Base-by-base conservation (phyloP, 2,888 invertebrate genomes). In the Pristionchus exspectatus region DNA sequence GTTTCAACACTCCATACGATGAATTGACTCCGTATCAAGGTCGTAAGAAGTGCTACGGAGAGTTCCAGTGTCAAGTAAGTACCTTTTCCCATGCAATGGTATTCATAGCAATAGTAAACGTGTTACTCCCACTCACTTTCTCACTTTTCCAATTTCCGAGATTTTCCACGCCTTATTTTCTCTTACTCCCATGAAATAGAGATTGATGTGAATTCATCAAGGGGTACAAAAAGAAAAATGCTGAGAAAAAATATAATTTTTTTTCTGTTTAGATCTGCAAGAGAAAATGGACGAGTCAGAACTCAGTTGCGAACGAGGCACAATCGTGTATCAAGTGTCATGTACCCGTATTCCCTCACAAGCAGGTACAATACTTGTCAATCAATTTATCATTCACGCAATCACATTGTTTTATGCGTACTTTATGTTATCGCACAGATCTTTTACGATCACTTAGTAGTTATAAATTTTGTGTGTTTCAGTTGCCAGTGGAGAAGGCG, bases 11-110 rank as follows among this genome's bases (percentile, higher is more conserved):
- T 56, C 93, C 94, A 4, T 94, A 94, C 90, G 94, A 94, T 84
- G 95, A 95, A 90, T 87, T 94, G 90, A 95, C 95, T 21, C 95
- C 95, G 4, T 95, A 95, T 89, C 95, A 95, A 90, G 95, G 95
- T n/a, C 91, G 94, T 44, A 95, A 95, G 91, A 94, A 94, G 92
- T 95, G 95, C 90, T 95, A 94, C 90, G 94, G 94, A 84, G 94
- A 94, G 90, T 94, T 94, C 92, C 92, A 92, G 87, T 91, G 94
- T 90, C 91, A 93, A 90, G 89, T 77, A 21, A 50, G 69, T 63
- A n/a, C 27, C 54, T 14, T 56, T 56, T 24, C 18, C 59, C 12
- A 72, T 0, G 30, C 33, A 38, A 5, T 77, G n/a, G 44, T 30
- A 50, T 59, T 77, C 77, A 33, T n/a, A 24, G 66, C 12, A 66